Percentiles rank a stretch among this genome's conserved stretches.
Conservation (phyloP, 2,113 vertebrate species). For the Raja brachyura region DNA sequence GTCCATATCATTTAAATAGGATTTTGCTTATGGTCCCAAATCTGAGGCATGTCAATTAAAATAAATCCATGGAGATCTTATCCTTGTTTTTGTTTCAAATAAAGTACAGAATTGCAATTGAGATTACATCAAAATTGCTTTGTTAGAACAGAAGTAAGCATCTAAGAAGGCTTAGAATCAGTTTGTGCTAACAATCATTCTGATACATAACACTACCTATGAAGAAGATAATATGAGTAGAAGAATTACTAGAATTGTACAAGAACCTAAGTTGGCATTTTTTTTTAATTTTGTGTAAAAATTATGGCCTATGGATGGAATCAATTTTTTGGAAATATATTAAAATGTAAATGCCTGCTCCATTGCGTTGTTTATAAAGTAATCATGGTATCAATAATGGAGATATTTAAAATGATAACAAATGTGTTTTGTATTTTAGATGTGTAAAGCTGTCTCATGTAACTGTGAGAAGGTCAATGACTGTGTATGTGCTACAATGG, state of each 20-base stretch:
- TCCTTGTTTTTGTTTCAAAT: neutral
- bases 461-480: slow-evolving; percentile 44
- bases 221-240: neutral
- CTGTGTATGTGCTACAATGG: slow-evolving; percentile 54
- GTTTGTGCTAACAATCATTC: neutral
- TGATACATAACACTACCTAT: neutral
- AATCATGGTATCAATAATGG: neutral
- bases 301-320: too few relatives aligned
- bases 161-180: neutral
- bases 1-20: neutral
- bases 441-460: slow-evolving; percentile 54
- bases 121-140: neutral
- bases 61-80: neutral
- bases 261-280: neutral
- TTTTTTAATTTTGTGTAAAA: neutral
- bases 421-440: slow-evolving; percentile 42
- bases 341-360: neutral
- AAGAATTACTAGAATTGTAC: too few relatives aligned
- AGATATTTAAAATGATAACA: neutral
- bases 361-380: neutral
- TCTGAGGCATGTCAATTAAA: neutral
- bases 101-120: neutral
- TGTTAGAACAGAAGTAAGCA: neutral
- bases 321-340: neutral
- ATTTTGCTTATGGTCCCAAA: neutral